Evolutionary conservation across 92 coral and sea anemone genomes (phyloP).

Genomic region (Heliopora coerulea): DNA sequence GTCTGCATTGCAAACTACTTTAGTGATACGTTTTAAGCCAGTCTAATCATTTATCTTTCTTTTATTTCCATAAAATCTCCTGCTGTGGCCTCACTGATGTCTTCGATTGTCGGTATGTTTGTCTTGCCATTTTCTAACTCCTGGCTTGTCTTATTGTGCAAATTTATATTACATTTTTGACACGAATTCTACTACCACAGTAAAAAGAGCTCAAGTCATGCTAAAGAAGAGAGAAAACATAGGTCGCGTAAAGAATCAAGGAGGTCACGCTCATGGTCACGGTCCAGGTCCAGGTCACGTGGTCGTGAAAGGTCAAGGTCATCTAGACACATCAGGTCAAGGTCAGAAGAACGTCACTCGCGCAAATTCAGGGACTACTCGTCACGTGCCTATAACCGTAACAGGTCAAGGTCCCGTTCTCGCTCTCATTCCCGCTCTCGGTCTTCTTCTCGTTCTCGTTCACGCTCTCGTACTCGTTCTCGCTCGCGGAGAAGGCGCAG

Average conservation of each 20-base stretch:
- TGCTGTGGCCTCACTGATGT: no score
- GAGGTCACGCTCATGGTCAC: conserved; percentile 61
- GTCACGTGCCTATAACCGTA: conserved; percentile 46
- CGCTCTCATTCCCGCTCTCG: no score
- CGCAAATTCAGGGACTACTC: conserved; percentile 54
- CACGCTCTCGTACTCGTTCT: conserved; percentile 55
- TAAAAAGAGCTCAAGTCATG: conserved; percentile 5
- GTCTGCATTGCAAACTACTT: no score
- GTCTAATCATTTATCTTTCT: no score
- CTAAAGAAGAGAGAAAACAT: conserved; percentile 2
- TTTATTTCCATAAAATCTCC: no score
- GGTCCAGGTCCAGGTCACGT: conserved; percentile 57
- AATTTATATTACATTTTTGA: no score
- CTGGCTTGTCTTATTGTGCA: no score
- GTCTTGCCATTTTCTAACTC: no score
- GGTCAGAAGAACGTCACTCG: conserved; percentile 31
- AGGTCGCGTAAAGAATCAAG: conserved; percentile 33
- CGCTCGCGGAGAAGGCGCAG: conserved; percentile 35
- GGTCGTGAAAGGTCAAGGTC: conserved; percentile 40
- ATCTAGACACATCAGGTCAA: conserved; percentile 31
- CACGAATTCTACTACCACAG: not conserved
- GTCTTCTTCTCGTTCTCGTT: no score
- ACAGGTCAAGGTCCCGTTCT: no score
- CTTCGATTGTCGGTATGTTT: no score
- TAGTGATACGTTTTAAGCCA: no score